Evolutionary conservation across 2,888 invertebrate species (phyloP).

Genomic region (Netelia virgata): DNA sequence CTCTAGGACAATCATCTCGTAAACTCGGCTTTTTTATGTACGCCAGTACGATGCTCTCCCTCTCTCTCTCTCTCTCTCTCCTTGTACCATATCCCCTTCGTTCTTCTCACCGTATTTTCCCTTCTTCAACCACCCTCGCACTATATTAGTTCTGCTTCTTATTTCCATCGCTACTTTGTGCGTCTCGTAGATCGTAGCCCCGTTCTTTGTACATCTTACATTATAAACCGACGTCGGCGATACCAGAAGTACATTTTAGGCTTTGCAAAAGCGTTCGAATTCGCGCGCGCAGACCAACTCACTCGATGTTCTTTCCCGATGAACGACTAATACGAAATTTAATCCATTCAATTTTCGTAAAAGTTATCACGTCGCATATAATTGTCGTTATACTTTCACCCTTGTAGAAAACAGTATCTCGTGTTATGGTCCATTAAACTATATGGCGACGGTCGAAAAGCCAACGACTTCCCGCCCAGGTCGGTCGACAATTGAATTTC

Average conservation of each 20-base stretch:
- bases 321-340: constrained; percentile 4
- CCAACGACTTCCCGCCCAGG: too few species aligned
- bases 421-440: too few species aligned
- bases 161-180: constrained; percentile 23
- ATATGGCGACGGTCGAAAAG: too few species aligned
- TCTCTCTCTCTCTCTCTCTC: constrained; percentile 27
- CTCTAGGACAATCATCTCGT: constrained; percentile 81
- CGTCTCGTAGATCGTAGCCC: constrained; percentile 5
- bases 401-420: neutral
- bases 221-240: constrained; percentile 32
- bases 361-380: neutral
- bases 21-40: constrained; percentile 76
- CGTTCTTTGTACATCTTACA: constrained; percentile 32
- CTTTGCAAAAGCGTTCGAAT: constrained; percentile 9
- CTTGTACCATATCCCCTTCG: constrained; percentile 30
- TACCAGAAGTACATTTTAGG: constrained; percentile 48
- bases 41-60: constrained; percentile 36
- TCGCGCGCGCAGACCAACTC: constrained; percentile 4
- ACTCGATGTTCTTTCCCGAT: neutral
- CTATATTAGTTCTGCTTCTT: constrained; percentile 44
- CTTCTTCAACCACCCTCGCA: constrained; percentile 64
- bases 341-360: neutral
- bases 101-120: constrained; percentile 68
- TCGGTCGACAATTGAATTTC: too few species aligned
- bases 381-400: neutral